These are phyloP conservation scores for Agrypnus murinus DNA, from an alignment of 2,888 invertebrate species.

Conservation along the genomic window DNA sequence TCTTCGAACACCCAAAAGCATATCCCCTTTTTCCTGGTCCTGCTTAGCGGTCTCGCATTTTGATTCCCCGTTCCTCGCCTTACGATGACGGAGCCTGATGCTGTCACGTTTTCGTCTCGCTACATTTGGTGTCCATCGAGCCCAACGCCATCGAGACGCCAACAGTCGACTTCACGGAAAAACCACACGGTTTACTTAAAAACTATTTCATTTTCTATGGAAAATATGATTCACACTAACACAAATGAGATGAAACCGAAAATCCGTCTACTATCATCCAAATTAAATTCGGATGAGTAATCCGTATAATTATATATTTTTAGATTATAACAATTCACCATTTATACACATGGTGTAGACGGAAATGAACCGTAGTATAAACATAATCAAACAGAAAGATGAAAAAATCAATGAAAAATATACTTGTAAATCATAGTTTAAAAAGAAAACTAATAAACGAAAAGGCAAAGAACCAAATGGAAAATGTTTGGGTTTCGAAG, in stretches of 20 bases:
- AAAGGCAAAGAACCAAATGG: not conserved
- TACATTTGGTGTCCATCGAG: too few relatives aligned
- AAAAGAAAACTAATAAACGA: not conserved
- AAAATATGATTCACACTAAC: too few relatives aligned
- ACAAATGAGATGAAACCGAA: not conserved
- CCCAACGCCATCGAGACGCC: too few relatives aligned
- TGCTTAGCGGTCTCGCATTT: too few relatives aligned
- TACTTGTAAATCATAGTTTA: not conserved
- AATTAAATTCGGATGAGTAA: slow-evolving; percentile 9
- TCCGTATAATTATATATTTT: not conserved
- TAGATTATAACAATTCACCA: slow-evolving; percentile 5
- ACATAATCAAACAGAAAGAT: not conserved
- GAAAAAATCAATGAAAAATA: slow-evolving; percentile 10
- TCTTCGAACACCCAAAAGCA: too few relatives aligned
- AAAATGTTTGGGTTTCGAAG: slow-evolving; percentile 18
- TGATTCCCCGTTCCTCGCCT: too few relatives aligned
- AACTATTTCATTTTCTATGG: not conserved
- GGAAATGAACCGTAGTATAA: not conserved
- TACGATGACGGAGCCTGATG: too few relatives aligned
- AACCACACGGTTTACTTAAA: too few relatives aligned
- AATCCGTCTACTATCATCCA: not conserved
- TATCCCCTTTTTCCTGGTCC: too few relatives aligned
- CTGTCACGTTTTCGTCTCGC: too few relatives aligned
- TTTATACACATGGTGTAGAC: not conserved
- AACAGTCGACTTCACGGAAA: too few relatives aligned